These are phyloP conservation scores for Phylloscopus trochilus DNA, from an alignment of 2,113 vertebrate species.

Conservation along the genomic window DNA sequence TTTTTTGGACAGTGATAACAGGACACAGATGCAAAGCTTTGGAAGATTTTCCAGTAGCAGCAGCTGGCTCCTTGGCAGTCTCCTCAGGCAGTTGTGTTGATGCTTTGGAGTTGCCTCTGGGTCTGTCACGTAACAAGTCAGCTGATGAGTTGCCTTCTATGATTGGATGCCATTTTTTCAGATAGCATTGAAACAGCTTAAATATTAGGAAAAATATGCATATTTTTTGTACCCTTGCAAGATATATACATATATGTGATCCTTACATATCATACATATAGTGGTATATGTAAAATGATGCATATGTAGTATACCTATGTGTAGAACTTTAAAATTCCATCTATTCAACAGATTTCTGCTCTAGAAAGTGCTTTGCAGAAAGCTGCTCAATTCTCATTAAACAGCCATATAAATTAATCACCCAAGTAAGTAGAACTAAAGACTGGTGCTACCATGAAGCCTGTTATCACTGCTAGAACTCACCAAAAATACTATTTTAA, in stretches of 20 bases:
- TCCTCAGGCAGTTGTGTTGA: slow-evolving; percentile 50
- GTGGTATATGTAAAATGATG: not conserved
- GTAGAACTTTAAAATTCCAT: not conserved
- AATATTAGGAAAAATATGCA: not conserved
- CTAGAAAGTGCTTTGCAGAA: not conserved
- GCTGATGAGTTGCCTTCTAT: not conserved
- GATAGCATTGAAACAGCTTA: not conserved
- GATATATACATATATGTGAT: accelerated
- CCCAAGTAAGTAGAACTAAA: not conserved
- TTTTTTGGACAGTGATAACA: slow-evolving; percentile 17
- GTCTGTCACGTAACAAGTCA: not conserved
- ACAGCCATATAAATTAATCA: not conserved
- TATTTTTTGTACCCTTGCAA: not conserved
- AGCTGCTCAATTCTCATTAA: not conserved
- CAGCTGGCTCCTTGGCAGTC: slow-evolving; percentile 58
- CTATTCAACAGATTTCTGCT: not conserved
- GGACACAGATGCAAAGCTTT: slow-evolving; percentile 44
- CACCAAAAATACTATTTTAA: not conserved
- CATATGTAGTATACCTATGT: accelerated
- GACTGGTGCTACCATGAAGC: not conserved
- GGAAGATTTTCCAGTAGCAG: slow-evolving; percentile 52
- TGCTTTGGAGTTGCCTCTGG: slow-evolving; percentile 34
- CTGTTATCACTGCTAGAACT: not conserved
- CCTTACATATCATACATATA: too few species aligned
- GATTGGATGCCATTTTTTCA: not conserved